Percentiles rank a stretch among this genome's conserved stretches.
Conservation (phyloP, 2,888 invertebrate species). For the Dorcus hopei region DNA sequence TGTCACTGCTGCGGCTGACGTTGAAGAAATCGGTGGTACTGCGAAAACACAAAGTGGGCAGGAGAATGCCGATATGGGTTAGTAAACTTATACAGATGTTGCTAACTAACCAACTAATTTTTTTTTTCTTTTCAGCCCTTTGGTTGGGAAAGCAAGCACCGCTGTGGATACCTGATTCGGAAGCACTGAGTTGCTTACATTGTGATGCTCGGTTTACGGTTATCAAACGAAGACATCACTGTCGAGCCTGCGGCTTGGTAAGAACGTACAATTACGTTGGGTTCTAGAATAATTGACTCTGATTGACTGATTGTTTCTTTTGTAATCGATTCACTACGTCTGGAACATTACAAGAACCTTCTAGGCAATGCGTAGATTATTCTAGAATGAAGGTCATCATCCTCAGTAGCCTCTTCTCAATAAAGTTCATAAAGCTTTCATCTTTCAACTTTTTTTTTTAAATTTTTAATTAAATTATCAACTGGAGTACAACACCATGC, state of each 20-base stretch:
- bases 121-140: conserved; percentile 20
- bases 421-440: too few species aligned
- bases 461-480: too few species aligned
- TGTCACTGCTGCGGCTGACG: background rate
- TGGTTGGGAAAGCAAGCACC: conserved; percentile 73
- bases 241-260: conserved; percentile 80
- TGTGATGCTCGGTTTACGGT: conserved; percentile 79
- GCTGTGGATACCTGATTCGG: conserved; percentile 83
- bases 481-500: too few species aligned
- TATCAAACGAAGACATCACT: conserved; percentile 81
- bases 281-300: background rate
- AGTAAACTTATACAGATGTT: background rate
- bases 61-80: background rate
- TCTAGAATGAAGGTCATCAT: too few species aligned
- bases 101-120: background rate
- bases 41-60: background rate
- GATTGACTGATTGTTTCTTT: too few species aligned
- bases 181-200: conserved; percentile 77
- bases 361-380: too few species aligned
- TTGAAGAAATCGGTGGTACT: background rate
- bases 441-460: too few species aligned
- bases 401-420: too few species aligned
- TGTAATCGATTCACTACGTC: background rate
- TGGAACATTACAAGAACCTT: too few species aligned
- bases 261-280: conserved; percentile 19